Evolutionary conservation across 2,797 vertebrate species (phyloP), one percentile per base, ranked within the genome.

Genomic region (Platyrinchus mystaceus): DNA sequence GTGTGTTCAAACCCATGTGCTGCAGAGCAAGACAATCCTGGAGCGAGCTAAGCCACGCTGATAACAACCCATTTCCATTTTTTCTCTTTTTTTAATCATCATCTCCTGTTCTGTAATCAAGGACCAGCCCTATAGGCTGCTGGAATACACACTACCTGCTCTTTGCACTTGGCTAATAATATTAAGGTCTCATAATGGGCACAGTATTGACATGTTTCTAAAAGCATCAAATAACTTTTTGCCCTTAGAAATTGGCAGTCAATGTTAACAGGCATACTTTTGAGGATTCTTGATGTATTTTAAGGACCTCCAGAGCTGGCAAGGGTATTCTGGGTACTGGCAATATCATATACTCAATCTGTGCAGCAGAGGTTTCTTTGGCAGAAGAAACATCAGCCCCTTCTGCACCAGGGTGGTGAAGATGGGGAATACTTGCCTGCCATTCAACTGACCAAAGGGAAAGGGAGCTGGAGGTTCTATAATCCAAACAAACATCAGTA

Each of bases 1-100:
- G 0, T 4, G 10, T 4, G 21, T 6, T 50, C 79, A 75, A 90
- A 66, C 18, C 23, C 63, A 37, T 0, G 0, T 2, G 2, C 20
- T 69, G 16, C 62, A 79, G 14, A 36, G 30, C 63, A 58, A 62
- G 32, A 70, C 37, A 73, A 80, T 7, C n/a, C 68, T 49, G 5
- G 47, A 37, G 9, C 18, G 26, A 90, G 18, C 36, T 37, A 67
- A 63, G 27, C 36, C 63, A 41, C 10, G 2, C 36, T 24, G 26
- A 18, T n/a, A 62, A 59, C 22, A 80, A 22, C 5, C 1, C 26
- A 14, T n/a, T 70, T 55, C 14, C 5, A 18, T 36, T 68, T 39
- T 44, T 79, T 12, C 27, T 23, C 4, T 37, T 58, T 37, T 34
- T 63, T 73, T 55, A 47, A 47, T 27, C 7, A 4, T 10, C 2